These are phyloP conservation scores for Dromiciops gliroides DNA, from an alignment of 2,113 vertebrate species.

Conservation along the genomic window DNA sequence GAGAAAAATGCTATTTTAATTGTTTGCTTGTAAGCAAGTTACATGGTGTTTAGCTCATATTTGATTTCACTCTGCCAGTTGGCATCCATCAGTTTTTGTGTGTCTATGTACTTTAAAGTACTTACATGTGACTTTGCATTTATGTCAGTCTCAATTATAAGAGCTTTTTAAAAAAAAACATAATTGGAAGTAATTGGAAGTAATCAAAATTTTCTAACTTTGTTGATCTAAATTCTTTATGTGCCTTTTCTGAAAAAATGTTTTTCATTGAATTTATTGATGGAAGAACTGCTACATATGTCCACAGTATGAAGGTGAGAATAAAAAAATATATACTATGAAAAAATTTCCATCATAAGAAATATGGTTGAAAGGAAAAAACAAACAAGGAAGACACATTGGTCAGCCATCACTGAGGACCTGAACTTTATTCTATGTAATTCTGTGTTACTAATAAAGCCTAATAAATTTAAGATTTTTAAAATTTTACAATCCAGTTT, in stretches of 20 bases:
- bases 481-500: slow-evolving; percentile 75
- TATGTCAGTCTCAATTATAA: slow-evolving; percentile 68
- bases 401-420: slow-evolving; percentile 72
- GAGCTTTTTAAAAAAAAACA: slow-evolving; percentile 66
- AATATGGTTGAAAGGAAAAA: slow-evolving; percentile 62
- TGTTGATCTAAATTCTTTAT: slow-evolving; percentile 85
- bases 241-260: slow-evolving; percentile 86
- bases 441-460: slow-evolving; percentile 72
- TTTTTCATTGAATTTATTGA: slow-evolving; percentile 79
- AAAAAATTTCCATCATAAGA: slow-evolving; percentile 68
- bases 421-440: slow-evolving; percentile 75
- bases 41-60: slow-evolving; percentile 47
- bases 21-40: slow-evolving; percentile 68
- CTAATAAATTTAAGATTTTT: slow-evolving; percentile 80
- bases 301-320: slow-evolving; percentile 69
- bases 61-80: slow-evolving; percentile 71
- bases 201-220: slow-evolving; percentile 73
- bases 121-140: slow-evolving; percentile 71
- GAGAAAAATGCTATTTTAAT: slow-evolving; percentile 56
- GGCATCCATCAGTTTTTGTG: slow-evolving; percentile 75
- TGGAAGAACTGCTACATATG: slow-evolving; percentile 67
- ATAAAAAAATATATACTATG: slow-evolving; percentile 58
- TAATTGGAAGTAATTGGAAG: slow-evolving; percentile 65
- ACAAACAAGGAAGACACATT: slow-evolving; percentile 64
- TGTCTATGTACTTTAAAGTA: slow-evolving; percentile 57